phyloP scores from a whole-genome alignment of 2,113 vertebrate genomes.

The Dipodomys stephensi region DNA sequence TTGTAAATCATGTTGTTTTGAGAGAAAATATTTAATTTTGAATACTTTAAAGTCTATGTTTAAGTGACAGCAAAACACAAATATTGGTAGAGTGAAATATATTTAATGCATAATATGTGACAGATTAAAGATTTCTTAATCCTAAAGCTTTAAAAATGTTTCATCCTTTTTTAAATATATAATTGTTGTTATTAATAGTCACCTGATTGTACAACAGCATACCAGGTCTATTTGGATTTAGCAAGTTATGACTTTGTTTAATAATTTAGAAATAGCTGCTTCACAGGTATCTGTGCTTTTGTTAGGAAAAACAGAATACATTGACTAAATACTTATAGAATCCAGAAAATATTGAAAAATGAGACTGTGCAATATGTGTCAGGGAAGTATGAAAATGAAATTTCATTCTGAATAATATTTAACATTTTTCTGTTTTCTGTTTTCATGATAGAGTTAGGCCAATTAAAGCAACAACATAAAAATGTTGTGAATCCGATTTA shows the following conservation, averaged over 20 bases:
- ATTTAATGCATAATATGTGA: too few species aligned
- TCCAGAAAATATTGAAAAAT: too few species aligned
- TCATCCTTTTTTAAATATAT: background rate
- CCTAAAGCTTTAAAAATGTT: background rate
- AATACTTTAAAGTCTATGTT: background rate
- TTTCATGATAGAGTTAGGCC: background rate
- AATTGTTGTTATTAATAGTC: background rate
- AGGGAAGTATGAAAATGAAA: too few species aligned
- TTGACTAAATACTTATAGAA: background rate
- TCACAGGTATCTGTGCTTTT: background rate
- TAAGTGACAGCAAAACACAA: background rate
- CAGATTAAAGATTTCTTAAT: background rate
- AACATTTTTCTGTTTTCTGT: too few species aligned
- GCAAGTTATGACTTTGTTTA: background rate
- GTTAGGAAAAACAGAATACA: background rate
- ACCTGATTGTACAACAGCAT: background rate
- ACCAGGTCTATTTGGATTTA: background rate
- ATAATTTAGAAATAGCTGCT: background rate
- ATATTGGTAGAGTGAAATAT: too few species aligned
- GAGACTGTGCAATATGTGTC: too few species aligned
- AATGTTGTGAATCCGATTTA: background rate
- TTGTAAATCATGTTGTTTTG: background rate
- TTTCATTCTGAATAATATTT: too few species aligned
- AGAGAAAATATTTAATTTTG: background rate
- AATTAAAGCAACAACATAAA: constrained; percentile 12